These are phyloP conservation scores for Galago senegalensis DNA, from an alignment of 2,797 vertebrate genomes.

Conservation along the genomic window DNA sequence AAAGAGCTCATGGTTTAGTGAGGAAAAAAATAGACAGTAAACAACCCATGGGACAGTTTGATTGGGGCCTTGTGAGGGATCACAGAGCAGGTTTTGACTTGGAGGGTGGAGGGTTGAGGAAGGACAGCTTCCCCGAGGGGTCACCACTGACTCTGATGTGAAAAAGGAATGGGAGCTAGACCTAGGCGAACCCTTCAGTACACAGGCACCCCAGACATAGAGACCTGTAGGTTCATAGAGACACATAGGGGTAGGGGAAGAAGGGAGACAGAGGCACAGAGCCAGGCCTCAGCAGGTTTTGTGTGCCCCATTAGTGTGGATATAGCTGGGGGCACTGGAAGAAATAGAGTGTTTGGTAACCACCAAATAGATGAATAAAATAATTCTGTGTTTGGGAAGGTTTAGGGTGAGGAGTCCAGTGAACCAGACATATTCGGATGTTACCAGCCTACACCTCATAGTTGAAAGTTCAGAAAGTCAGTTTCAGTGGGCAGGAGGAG, in stretches of 20 bases:
- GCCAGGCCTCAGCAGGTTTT: not conserved
- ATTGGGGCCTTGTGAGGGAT: not conserved
- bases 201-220: not conserved
- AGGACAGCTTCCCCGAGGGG: not conserved
- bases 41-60: not conserved
- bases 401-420: not conserved
- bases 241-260: too few species aligned
- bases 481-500: not conserved
- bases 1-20: not conserved
- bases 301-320: not conserved
- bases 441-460: not conserved
- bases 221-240: not conserved
- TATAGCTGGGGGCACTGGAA: not conserved
- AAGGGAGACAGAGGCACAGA: not conserved
- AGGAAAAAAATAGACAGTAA: not conserved
- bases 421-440: not conserved
- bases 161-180: not conserved
- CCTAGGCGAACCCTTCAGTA: not conserved
- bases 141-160: not conserved
- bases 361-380: not conserved
- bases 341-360: not conserved
- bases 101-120: not conserved
- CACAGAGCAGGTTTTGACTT: not conserved
- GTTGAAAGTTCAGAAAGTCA: not conserved
- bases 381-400: not conserved